Evolutionary conservation across 1,140 invertebrate genomes (phyloP), one percentile per base, ranked within the genome.

Genomic region (Anoplophora glabripennis): DNA sequence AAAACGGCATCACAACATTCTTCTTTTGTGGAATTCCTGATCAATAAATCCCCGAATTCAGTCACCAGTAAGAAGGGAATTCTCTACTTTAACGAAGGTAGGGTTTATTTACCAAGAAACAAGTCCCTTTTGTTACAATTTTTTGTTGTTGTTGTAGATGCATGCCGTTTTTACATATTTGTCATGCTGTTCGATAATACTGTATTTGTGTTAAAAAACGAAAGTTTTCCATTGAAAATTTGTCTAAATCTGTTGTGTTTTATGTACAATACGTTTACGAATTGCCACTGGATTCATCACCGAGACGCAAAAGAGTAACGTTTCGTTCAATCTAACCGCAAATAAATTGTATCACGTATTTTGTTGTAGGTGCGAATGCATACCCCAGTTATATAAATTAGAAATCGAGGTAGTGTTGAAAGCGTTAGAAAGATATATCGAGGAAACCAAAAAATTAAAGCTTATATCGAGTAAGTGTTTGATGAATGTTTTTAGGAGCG

Each of bases 131-230:
- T 45, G 15, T 17, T 18, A 12, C 37, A 38, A n/a, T 12, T 34
- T 35, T 59, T 57, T 61, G 18, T 42, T 10, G 34, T 33, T 55
- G 45, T 57, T 61, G 42, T 54, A 67, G 65, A 57, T 57, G 48
- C 51, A 45, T 68, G 66, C 55, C 41, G 53, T 8, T 68, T 68
- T 51, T 62, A 59, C 44, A 57, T 63, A 7, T 59, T 68, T 38
- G 51, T 40, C 7, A 45, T 66, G 51, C 12, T 68, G 42, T 62
- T 66, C 37, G 54, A 66, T 46, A 61, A 62, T 28, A 28, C 3
- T 5, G n/a, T 57, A 33, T 42, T n/a, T 64, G 36, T 41, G 15
- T 35, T 45, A 57, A 37, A 15, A 33, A 12, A 35, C 21, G 21
- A 56, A 10, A 55, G 57, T 11, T 7, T 61, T 1, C 53, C 61